These are phyloP conservation scores for Peromyscus maniculatus DNA, from an alignment of 2,113 vertebrate species.

Conservation along the genomic window DNA sequence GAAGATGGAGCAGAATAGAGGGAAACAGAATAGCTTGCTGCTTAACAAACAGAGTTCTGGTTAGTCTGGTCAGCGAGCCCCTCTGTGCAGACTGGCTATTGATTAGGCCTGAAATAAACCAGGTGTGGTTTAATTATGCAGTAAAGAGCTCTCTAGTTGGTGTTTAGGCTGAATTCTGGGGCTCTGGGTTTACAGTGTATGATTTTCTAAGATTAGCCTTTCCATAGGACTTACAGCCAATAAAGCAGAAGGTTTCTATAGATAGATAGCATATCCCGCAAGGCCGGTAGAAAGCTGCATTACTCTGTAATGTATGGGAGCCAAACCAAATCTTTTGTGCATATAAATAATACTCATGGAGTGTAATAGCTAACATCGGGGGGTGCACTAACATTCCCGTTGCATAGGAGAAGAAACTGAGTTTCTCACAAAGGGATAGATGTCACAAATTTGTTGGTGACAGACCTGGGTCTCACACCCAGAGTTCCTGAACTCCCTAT, in stretches of 20 bases:
- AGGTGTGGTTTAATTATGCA: conserved; percentile 57
- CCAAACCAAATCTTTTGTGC: neutral
- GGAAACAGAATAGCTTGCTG: conserved; percentile 54
- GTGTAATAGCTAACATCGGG: neutral
- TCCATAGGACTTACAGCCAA: neutral
- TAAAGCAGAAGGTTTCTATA: neutral
- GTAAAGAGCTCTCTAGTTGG: conserved; percentile 39
- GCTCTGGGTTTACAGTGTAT: neutral
- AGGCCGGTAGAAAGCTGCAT: neutral
- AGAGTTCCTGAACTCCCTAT: neutral
- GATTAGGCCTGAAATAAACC: conserved; percentile 17
- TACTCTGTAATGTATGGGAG: neutral
- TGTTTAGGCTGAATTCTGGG: conserved; percentile 57
- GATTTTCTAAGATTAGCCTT: conserved; percentile 38
- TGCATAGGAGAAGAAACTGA: conserved; percentile 20
- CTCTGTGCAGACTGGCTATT: conserved; percentile 29
- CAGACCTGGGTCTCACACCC: neutral
- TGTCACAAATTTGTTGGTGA: conserved; percentile 10
- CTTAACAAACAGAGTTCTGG: neutral
- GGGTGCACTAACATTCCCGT: neutral
- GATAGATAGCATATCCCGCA: neutral
- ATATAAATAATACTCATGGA: neutral
- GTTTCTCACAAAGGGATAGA: neutral
- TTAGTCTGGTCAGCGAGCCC: conserved; percentile 10
- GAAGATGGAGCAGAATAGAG: neutral